Conservation (phyloP, 2,113 vertebrate species). For the Nannobrachium achirus region DNA sequence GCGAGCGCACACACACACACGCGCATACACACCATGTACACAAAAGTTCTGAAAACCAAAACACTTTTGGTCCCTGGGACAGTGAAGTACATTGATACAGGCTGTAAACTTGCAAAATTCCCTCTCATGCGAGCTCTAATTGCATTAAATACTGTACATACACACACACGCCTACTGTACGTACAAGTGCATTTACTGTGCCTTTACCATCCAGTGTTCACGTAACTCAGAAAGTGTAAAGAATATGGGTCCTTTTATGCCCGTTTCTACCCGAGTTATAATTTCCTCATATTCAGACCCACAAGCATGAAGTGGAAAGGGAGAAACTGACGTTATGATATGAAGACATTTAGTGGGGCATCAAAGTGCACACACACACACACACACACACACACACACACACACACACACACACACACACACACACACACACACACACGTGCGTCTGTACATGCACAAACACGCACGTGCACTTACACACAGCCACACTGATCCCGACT, state of each 20-base stretch:
- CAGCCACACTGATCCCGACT: slow-evolving; percentile 1
- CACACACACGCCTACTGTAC: background rate
- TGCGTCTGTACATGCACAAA: slow-evolving; percentile 4
- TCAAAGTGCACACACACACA: background rate
- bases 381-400: slow-evolving; percentile 13
- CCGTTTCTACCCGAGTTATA: no score
- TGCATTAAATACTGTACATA: background rate
- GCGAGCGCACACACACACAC: slow-evolving; percentile 13
- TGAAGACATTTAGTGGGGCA: background rate
- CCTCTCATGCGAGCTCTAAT: slow-evolving; percentile 8
- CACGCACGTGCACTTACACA: slow-evolving; percentile 12
- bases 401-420: slow-evolving; percentile 15
- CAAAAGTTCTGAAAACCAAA: background rate
- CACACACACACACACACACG: slow-evolving; percentile 11
- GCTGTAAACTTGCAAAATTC: background rate
- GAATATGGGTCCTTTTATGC: no score
- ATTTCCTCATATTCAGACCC: background rate
- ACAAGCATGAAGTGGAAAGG: no score
- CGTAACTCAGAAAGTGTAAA: no score
- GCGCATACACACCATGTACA: background rate
- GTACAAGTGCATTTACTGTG: background rate
- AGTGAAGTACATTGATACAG: background rate
- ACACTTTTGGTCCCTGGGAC: background rate
- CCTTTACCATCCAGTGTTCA: background rate
- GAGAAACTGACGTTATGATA: slow-evolving; percentile 10